phyloP scores from a whole-genome alignment of 2,888 invertebrate species.

The Nipponacmea schrenckii region DNA sequence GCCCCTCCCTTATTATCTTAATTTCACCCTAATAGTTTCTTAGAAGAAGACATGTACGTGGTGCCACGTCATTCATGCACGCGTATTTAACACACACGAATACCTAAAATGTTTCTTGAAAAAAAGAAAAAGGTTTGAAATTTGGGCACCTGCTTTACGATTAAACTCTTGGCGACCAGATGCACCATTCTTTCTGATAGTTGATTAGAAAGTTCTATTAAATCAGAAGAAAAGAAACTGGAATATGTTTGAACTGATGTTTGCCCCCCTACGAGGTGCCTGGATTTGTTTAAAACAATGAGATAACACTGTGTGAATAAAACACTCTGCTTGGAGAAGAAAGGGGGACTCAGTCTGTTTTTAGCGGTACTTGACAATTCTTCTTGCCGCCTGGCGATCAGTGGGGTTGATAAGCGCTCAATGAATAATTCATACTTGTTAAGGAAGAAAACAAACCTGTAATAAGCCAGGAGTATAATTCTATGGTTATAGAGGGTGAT shows the following conservation, averaged over 20 bases:
- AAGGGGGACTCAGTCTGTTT: no score
- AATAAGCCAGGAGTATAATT: no score
- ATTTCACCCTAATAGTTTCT: neutral
- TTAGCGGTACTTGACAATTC: no score
- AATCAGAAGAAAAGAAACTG: neutral
- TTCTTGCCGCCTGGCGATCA: no score
- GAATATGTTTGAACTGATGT: neutral
- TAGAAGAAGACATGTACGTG: neutral
- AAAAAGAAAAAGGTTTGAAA: slow-evolving; percentile 11
- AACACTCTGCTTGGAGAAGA: no score
- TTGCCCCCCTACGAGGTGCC: neutral
- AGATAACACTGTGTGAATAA: neutral
- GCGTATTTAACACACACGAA: slow-evolving; percentile 1
- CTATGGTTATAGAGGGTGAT: no score
- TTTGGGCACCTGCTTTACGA: slow-evolving; percentile 18
- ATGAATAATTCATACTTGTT: no score
- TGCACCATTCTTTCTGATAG: slow-evolving; percentile 23
- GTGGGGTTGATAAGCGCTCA: no score
- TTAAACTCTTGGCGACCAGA: slow-evolving; percentile 18
- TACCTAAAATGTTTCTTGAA: slow-evolving; percentile 8
- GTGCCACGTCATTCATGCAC: slow-evolving; percentile 4
- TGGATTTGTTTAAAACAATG: neutral
- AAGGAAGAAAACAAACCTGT: no score
- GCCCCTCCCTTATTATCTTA: slow-evolving; percentile 1
- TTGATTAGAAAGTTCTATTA: slow-evolving; percentile 1